These are phyloP conservation scores for Halisarca cf. caerulea DNA, from an alignment of 37 sponge, comb jelly and placozoan species.

Conservation along the genomic window DNA sequence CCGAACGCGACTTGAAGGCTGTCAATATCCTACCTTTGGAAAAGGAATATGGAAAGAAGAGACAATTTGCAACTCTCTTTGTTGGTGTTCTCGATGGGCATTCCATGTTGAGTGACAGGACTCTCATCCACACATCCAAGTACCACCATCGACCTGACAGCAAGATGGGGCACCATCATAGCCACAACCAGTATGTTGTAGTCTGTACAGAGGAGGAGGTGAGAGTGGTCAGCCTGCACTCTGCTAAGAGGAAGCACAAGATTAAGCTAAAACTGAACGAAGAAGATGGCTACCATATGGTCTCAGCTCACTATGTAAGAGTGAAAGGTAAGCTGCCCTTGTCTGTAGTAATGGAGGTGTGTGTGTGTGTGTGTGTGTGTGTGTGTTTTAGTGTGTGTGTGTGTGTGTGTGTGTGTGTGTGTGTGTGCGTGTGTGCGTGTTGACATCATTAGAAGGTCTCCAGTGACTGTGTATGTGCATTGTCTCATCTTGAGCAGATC, in stretches of 20 bases:
- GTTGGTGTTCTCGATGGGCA: slow-evolving; percentile 67
- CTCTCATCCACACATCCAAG: slow-evolving; percentile 43
- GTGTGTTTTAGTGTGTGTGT: too few relatives aligned
- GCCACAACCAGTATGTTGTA: slow-evolving; percentile 50
- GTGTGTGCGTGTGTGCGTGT: slow-evolving; percentile 12
- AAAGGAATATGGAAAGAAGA: slow-evolving; percentile 57
- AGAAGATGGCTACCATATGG: slow-evolving; percentile 57
- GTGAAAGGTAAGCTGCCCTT: slow-evolving; percentile 37
- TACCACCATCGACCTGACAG: slow-evolving; percentile 20
- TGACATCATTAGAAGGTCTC: not conserved
- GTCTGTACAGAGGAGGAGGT: slow-evolving; percentile 72
- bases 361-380: too few relatives aligned
- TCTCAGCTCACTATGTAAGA: slow-evolving; percentile 73
- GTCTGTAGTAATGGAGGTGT: too few relatives aligned
- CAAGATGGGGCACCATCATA: not conserved
- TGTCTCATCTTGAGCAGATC: slow-evolving; percentile 31
- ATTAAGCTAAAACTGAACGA: slow-evolving; percentile 57
- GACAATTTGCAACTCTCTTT: slow-evolving; percentile 61
- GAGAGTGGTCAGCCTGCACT: slow-evolving; percentile 51
- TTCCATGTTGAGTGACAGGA: slow-evolving; percentile 54
- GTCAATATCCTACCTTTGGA: slow-evolving; percentile 32
- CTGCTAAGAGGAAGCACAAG: slow-evolving; percentile 64
- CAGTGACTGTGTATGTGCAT: slow-evolving; percentile 30
- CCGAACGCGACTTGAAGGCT: slow-evolving; percentile 40
- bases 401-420: not conserved